These are phyloP conservation scores for Norana najaformis DNA, from an alignment of 2,888 invertebrate genomes.

Conservation along the genomic window DNA sequence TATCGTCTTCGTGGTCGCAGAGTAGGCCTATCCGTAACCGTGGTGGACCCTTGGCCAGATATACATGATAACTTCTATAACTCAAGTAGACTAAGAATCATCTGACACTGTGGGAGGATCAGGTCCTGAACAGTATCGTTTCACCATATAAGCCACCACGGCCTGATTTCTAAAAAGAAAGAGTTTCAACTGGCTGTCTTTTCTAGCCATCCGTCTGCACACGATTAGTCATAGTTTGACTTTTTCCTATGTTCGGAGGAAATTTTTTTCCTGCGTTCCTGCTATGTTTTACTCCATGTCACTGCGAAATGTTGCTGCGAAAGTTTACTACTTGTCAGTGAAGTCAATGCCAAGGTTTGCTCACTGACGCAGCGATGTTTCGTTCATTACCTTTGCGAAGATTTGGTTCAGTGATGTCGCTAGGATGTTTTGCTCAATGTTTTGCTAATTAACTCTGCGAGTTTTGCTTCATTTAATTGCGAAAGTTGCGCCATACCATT, in stretches of 20 bases:
- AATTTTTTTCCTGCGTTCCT: background rate
- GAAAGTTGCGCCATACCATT: background rate
- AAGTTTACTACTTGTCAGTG: background rate
- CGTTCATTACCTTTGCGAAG: background rate
- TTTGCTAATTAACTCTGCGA: background rate
- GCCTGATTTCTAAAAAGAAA: background rate
- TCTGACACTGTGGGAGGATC: background rate
- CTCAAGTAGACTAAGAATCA: background rate
- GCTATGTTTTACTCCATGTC: background rate
- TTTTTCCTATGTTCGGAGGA: background rate
- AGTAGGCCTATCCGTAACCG: background rate
- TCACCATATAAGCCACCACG: background rate
- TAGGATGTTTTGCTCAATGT: background rate
- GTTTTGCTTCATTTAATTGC: background rate
- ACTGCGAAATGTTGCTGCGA: background rate
- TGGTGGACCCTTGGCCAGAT: background rate
- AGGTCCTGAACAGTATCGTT: background rate
- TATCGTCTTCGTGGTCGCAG: background rate
- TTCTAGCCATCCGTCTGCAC: background rate
- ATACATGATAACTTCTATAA: background rate
- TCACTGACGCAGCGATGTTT: background rate
- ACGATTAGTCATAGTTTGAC: background rate
- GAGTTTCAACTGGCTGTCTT: background rate
- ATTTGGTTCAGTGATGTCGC: background rate
- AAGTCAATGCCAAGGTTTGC: background rate